These are phyloP conservation scores for Entomobrya multifasciata DNA, from an alignment of 2,888 invertebrate genomes.

Conservation along the genomic window DNA sequence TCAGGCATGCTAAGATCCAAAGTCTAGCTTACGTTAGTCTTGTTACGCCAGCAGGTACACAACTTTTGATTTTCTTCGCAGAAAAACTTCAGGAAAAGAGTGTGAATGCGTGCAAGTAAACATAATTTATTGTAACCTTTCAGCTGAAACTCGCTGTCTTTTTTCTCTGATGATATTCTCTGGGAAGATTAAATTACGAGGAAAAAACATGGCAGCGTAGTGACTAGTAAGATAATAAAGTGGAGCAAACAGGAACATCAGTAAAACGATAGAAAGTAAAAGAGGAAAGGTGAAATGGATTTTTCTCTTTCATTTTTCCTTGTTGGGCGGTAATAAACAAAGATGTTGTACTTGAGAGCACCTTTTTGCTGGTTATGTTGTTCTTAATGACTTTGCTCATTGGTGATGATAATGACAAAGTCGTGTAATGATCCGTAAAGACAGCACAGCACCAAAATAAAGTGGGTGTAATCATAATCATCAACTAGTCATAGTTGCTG, in stretches of 20 bases:
- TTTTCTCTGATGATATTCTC: background rate
- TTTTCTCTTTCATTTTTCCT: constrained; percentile 28
- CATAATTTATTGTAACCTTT: background rate
- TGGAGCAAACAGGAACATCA: background rate
- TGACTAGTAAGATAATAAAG: background rate
- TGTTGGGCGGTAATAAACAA: background rate
- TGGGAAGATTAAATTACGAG: constrained; percentile 3
- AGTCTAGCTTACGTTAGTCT: no score
- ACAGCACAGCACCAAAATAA: background rate
- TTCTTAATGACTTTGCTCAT: constrained; percentile 29
- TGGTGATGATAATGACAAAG: constrained; percentile 44
- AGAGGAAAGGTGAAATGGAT: constrained; percentile 17
- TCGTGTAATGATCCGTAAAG: constrained; percentile 52
- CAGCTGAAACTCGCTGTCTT: background rate
- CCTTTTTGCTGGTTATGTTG: no score
- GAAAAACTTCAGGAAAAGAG: background rate
- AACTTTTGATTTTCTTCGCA: background rate
- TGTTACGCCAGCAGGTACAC: no score
- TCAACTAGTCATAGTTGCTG: background rate
- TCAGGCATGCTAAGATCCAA: no score
- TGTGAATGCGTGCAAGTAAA: background rate
- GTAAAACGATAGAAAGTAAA: background rate
- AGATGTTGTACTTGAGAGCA: background rate
- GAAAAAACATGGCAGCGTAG: background rate
- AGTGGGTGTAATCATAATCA: background rate